These are phyloP conservation scores for Acanthurus lineatus DNA, from an alignment of 2,797 vertebrate genomes.

Conservation along the genomic window DNA sequence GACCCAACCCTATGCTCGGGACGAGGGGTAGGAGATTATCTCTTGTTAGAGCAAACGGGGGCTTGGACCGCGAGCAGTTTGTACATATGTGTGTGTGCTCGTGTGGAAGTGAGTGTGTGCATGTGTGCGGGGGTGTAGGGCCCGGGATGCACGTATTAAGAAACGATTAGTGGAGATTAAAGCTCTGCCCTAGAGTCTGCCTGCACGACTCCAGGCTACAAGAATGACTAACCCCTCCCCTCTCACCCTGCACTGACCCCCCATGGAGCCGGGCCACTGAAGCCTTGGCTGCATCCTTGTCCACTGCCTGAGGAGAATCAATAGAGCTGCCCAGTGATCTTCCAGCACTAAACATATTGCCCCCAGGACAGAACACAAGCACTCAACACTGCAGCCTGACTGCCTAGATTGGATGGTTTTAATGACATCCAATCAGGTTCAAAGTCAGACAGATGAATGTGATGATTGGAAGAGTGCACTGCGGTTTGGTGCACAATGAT, in stretches of 20 bases:
- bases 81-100: slow-evolving; percentile 52
- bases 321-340: slow-evolving; percentile 65
- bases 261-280: slow-evolving; percentile 64
- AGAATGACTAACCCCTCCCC: slow-evolving; percentile 69
- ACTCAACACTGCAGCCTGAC: slow-evolving; percentile 37
- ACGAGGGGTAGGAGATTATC: slow-evolving; percentile 69
- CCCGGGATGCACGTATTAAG: slow-evolving; percentile 84
- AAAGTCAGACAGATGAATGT: slow-evolving; percentile 53
- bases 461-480: slow-evolving; percentile 43
- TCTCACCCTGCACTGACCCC: slow-evolving; percentile 54
- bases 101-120: slow-evolving; percentile 29
- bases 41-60: slow-evolving; percentile 60
- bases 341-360: slow-evolving; percentile 57
- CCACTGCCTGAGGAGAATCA: slow-evolving; percentile 70
- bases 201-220: slow-evolving; percentile 80
- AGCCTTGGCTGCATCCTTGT: slow-evolving; percentile 43
- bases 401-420: slow-evolving; percentile 54
- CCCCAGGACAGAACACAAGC: slow-evolving; percentile 19
- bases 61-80: slow-evolving; percentile 49
- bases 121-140: slow-evolving; percentile 62
- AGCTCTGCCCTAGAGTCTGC: slow-evolving; percentile 81
- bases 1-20: slow-evolving; percentile 39
- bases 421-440: slow-evolving; percentile 67
- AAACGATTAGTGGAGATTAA: slow-evolving; percentile 90
- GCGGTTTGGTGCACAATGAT: slow-evolving; percentile 39